Evolutionary conservation across 2,113 vertebrate species (phyloP).

Genomic region (Podiceps cristatus): DNA sequence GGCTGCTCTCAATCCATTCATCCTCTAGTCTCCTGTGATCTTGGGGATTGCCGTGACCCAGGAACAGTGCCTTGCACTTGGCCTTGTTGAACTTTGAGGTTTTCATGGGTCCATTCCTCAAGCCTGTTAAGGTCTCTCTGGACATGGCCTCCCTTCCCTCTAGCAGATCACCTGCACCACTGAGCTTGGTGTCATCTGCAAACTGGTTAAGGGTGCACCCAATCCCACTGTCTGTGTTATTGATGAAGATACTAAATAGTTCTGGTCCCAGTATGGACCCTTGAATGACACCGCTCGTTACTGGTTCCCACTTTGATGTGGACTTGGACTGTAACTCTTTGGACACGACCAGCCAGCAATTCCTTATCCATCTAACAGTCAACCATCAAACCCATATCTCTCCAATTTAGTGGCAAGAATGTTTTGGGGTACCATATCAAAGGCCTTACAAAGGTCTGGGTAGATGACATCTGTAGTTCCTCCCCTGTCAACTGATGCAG

Average conservation of each 20-base stretch:
- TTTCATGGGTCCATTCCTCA: background rate
- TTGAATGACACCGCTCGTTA: no score
- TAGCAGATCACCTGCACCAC: background rate
- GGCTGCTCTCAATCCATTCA: background rate
- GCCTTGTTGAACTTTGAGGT: background rate
- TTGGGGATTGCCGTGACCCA: background rate
- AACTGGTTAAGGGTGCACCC: background rate
- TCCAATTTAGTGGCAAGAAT: background rate
- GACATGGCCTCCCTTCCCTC: background rate
- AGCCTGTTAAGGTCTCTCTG: background rate
- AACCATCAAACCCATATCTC: background rate
- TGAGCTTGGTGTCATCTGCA: background rate
- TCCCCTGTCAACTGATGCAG: background rate
- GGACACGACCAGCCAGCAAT: background rate
- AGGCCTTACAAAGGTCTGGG: background rate
- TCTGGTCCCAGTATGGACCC: background rate
- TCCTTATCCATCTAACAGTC: background rate
- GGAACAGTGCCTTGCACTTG: background rate
- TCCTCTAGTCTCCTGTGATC: background rate
- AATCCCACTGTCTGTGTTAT: background rate
- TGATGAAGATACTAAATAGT: background rate
- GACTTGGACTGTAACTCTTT: background rate
- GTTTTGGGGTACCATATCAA: background rate
- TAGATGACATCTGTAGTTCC: background rate
- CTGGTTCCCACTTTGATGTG: background rate